phyloP scores from a whole-genome alignment of 2,888 invertebrate species.

The Meiosimyza decipiens region DNA sequence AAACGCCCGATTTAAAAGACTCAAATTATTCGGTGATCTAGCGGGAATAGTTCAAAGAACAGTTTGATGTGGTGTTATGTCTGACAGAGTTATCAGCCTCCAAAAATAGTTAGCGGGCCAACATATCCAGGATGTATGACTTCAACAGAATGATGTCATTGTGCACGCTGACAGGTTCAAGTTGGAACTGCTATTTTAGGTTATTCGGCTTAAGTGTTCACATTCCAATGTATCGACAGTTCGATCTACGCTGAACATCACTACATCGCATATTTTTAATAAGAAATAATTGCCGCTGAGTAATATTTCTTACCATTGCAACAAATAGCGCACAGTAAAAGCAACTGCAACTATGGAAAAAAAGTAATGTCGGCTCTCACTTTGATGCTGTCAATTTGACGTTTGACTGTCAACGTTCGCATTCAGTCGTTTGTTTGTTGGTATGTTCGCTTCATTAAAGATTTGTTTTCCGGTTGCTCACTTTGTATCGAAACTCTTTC shows the following conservation, averaged over 20 bases:
- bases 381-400: constrained; percentile 46
- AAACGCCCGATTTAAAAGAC: too few species aligned
- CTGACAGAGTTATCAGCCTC: too few species aligned
- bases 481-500: constrained; percentile 41
- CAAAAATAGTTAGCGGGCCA: too few species aligned
- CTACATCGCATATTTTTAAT: not conserved
- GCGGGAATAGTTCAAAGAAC: too few species aligned
- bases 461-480: constrained; percentile 48
- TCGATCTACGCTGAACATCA: too few species aligned
- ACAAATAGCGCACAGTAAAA: constrained; percentile 10
- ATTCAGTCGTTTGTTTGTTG: not conserved
- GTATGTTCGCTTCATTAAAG: constrained; percentile 45
- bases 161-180: too few species aligned
- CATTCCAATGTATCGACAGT: not conserved
- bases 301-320: not conserved
- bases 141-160: too few species aligned
- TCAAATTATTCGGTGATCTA: too few species aligned
- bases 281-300: constrained; percentile 3
- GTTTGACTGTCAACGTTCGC: constrained; percentile 43
- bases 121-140: too few species aligned
- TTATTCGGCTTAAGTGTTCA: too few species aligned
- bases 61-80: too few species aligned
- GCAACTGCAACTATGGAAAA: constrained; percentile 7
- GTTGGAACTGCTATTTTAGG: too few species aligned
- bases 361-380: constrained; percentile 30